A percentile compares a stretch with the other conserved stretches of the same genome.
Evolutionary conservation across 1,140 invertebrate species (phyloP).

Genomic region (Heliothis virescens): DNA sequence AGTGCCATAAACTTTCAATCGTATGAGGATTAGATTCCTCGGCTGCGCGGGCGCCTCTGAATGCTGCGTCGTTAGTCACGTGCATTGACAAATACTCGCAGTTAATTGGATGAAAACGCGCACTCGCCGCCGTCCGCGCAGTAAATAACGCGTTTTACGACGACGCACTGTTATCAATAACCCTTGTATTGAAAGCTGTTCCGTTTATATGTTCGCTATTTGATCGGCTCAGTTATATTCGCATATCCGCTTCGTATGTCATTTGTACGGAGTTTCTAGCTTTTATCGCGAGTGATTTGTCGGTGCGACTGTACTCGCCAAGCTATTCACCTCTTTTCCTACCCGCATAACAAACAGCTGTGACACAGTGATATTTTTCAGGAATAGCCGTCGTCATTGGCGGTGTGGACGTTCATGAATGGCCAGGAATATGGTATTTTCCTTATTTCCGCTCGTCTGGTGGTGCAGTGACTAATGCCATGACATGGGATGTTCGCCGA

Average conservation of each 20-base stretch:
- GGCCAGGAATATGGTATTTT: conserved; percentile 34
- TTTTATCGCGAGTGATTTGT: neutral
- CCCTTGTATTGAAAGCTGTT: conserved; percentile 63
- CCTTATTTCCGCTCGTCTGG: conserved; percentile 46
- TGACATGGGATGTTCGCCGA: conserved; percentile 35
- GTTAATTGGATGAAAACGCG: conserved; percentile 71
- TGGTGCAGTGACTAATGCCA: conserved; percentile 31
- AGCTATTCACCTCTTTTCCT: neutral
- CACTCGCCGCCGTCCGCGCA: conserved; percentile 57
- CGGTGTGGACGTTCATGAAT: conserved; percentile 1
- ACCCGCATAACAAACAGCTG: conserved; percentile 18
- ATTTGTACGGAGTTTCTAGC: conserved; percentile 29
- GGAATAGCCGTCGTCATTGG: conserved; percentile 2
- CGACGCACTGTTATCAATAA: conserved; percentile 70
- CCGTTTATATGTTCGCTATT: conserved; percentile 46
- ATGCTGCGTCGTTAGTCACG: conserved; percentile 62
- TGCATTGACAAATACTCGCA: conserved; percentile 65
- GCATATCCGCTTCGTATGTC: conserved; percentile 43
- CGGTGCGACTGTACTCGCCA: neutral
- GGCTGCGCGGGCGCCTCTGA: conserved; percentile 45
- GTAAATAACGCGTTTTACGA: conserved; percentile 76
- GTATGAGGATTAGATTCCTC: conserved; percentile 10
- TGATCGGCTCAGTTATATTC: conserved; percentile 48
- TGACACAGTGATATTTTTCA: conserved; percentile 24
- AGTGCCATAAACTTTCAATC: conserved; percentile 27